Conservation (phyloP, 2,888 invertebrate species). For the Hypolimnas misippus region DNA sequence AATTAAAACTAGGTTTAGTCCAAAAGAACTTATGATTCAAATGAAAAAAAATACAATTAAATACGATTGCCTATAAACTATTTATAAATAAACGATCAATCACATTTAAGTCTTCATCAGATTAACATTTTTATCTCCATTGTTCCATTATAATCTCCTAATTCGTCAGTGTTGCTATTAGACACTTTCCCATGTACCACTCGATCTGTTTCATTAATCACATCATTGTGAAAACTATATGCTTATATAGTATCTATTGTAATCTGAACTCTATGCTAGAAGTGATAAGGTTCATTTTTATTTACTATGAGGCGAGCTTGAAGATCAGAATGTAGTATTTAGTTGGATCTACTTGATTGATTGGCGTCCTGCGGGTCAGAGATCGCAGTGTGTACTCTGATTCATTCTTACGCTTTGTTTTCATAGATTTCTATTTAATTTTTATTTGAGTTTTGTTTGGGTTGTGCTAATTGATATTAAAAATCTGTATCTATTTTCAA, state of each 20-base stretch:
- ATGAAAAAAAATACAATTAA: neutral
- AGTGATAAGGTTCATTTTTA: conserved; percentile 48
- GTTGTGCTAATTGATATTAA: neutral
- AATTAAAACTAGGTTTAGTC: no score
- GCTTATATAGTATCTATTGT: conserved; percentile 37
- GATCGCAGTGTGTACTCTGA: conserved; percentile 67
- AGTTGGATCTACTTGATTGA: conserved; percentile 75
- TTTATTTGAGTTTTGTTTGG: conserved; percentile 9
- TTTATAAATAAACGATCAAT: neutral
- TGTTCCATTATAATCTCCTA: conserved; percentile 49
- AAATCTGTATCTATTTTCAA: neutral
- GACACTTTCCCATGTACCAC: conserved; percentile 65
- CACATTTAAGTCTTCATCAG: conserved; percentile 23
- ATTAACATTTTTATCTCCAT: conserved; percentile 24
- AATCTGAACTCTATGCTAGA: conserved; percentile 48
- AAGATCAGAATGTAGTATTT: conserved; percentile 63
- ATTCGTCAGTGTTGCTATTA: conserved; percentile 72
- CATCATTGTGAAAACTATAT: conserved; percentile 62
- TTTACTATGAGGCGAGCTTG: conserved; percentile 25
- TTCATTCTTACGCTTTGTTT: conserved; percentile 66
- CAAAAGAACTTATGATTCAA: no score
- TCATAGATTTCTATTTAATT: conserved; percentile 47
- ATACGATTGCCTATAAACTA: neutral
- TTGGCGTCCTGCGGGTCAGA: conserved; percentile 68
- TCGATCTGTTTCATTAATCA: conserved; percentile 73